Evolutionary conservation across 2,888 invertebrate genomes (phyloP), one percentile per base, ranked within the genome.

Genomic region (Agrochola lychnidis): DNA sequence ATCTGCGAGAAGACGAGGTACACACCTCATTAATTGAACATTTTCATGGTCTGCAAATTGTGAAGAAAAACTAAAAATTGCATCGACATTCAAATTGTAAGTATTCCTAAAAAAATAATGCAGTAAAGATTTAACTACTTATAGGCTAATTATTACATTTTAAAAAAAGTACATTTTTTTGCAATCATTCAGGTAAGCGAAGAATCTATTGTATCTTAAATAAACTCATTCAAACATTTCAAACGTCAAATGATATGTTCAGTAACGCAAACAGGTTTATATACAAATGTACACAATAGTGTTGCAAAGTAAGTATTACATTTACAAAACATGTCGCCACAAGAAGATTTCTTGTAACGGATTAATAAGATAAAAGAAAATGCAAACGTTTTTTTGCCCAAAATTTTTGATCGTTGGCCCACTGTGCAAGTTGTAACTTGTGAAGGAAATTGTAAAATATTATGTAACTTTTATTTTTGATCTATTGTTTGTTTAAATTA

Each of bases 351-450:
- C 59, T 40, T 70, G 42, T n/a, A 70, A 56, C 45, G 73, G 51
- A 69, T 67, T 76, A 61, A 59, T 66, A 62, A 61, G 45, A 70
- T 66, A 64, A 68, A 74, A 63, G 56, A 14, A 53, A n/a, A 42
- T n/a, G 7, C 22, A 61, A 40, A 70, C 30, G 22, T 63, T 61
- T 73, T 75, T 88, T 76, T 73, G 80, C 81, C 77, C 59, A 68
- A 25, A 56, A 78, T 68, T 36, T 76, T 71, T 84, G 68, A 87
- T 84, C 79, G 84, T 81, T 85, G 67, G 42, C 63, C 10, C 78
- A 80, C 81, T 88, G 83, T 87, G 85, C 79, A 78, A 56, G 79
- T 75, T 76, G 30, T 56, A 77, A 80, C 78, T 53, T 63, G 66
- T 42, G 1, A 56, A 57, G 10, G 48, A 40, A 30, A 25, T 76